Conservation (phyloP, 2,797 vertebrate species). For the Molothrus ater region DNA sequence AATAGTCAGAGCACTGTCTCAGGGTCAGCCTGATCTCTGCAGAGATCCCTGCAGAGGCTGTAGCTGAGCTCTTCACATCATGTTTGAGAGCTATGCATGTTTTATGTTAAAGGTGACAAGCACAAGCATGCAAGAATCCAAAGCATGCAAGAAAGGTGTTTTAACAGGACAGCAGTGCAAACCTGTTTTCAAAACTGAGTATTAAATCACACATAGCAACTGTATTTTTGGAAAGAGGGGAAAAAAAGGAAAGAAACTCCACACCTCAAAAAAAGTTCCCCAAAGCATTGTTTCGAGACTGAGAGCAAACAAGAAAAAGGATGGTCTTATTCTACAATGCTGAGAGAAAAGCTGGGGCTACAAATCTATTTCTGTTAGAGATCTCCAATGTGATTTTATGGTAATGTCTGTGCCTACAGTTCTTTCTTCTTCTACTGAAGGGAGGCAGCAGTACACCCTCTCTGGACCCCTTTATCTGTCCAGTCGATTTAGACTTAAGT, state of each 20-base stretch:
- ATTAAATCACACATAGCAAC: not conserved
- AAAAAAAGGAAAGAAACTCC: not conserved
- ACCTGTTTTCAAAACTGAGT: not conserved
- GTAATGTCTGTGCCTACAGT: not conserved
- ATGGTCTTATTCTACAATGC: not conserved
- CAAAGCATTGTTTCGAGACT: not conserved
- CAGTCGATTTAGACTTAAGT: not conserved
- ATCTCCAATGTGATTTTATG: not conserved
- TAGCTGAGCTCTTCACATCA: not conserved
- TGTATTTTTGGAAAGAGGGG: not conserved
- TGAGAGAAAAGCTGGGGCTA: not conserved
- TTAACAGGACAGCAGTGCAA: not conserved
- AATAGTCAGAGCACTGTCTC: not conserved
- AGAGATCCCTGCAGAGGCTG: not conserved
- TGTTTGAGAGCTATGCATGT: not conserved
- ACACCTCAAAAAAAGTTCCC: not conserved
- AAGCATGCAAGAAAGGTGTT: not conserved
- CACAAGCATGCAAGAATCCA: not conserved
- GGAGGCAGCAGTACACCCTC: not conserved
- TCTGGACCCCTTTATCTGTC: not conserved
- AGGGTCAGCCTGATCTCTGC: not conserved
- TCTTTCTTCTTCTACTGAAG: not conserved
- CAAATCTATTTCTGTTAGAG: not conserved
- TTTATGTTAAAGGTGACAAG: not conserved
- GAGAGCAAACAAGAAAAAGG: not conserved